A percentile compares a stretch with the other conserved stretches of the same genome.
Evolutionary conservation across 2,888 invertebrate species (phyloP).

Genomic region (Rhyacophila evoluta): DNA sequence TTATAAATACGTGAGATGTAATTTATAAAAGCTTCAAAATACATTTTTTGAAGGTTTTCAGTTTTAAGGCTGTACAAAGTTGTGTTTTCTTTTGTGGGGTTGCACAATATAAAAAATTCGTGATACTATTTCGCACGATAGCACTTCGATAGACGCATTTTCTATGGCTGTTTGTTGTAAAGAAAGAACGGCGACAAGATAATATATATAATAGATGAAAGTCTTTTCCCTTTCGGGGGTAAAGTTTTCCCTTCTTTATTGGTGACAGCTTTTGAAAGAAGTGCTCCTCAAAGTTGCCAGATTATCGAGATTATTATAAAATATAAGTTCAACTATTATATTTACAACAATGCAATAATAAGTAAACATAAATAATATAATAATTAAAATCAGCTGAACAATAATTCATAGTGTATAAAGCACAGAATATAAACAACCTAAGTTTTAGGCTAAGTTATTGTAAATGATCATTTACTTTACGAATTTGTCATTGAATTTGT

Average conservation of each 20-base stretch:
- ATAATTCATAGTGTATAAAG: too few species aligned
- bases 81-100: background rate
- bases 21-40: too few species aligned
- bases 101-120: background rate
- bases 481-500: too few species aligned
- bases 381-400: too few species aligned
- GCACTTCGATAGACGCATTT: background rate
- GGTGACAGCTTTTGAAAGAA: background rate
- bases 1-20: too few species aligned
- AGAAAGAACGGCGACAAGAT: background rate
- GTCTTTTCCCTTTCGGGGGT: background rate
- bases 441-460: too few species aligned
- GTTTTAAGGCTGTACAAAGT: background rate
- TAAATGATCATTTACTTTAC: too few species aligned
- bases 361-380: too few species aligned
- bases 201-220: background rate
- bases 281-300: background rate
- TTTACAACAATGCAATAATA: too few species aligned
- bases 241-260: constrained; percentile 4
- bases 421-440: too few species aligned
- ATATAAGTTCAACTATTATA: too few species aligned
- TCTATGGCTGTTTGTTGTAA: background rate
- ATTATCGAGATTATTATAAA: too few species aligned
- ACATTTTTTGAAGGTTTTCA: background rate
- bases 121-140: background rate